These are phyloP conservation scores for Doryteuthis pealeii DNA, from an alignment of 1,140 invertebrate species.

Conservation along the genomic window DNA sequence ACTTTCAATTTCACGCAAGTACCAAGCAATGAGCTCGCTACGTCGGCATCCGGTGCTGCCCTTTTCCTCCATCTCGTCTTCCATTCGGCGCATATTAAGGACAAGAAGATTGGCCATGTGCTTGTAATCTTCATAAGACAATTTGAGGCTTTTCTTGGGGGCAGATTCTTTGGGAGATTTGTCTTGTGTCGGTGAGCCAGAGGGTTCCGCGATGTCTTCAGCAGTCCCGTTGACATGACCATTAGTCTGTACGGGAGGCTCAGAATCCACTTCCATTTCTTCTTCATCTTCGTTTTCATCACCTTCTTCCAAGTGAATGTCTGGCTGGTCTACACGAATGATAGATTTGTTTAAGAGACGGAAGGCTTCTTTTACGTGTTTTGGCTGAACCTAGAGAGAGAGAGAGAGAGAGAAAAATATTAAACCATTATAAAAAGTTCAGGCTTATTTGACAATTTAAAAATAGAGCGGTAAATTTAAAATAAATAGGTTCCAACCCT, in stretches of 20 bases:
- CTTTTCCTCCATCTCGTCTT: constrained; percentile 66
- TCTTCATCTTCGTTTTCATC: constrained; percentile 49
- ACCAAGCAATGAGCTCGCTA: constrained; percentile 91
- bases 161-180: constrained; percentile 19
- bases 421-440: not conserved
- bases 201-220: constrained; percentile 15
- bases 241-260: not conserved
- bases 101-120: constrained; percentile 89
- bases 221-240: constrained; percentile 22
- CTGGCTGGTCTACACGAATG: constrained; percentile 95
- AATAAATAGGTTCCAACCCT: not conserved
- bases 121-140: constrained; percentile 96
- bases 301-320: constrained; percentile 89
- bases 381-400: constrained; percentile 65
- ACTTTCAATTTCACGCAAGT: constrained; percentile 84
- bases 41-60: constrained; percentile 70
- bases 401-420: constrained; percentile 14
- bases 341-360: constrained; percentile 97
- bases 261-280: constrained; percentile 35
- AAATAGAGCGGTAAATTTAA: not conserved
- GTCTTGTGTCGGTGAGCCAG: constrained; percentile 16
- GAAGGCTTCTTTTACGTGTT: constrained; percentile 93
- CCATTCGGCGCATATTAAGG: constrained; percentile 82
- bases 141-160: constrained; percentile 79
- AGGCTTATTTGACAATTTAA: not conserved